These are phyloP conservation scores for Fregata magnificens DNA, from an alignment of 2,113 vertebrate genomes.

Conservation along the genomic window DNA sequence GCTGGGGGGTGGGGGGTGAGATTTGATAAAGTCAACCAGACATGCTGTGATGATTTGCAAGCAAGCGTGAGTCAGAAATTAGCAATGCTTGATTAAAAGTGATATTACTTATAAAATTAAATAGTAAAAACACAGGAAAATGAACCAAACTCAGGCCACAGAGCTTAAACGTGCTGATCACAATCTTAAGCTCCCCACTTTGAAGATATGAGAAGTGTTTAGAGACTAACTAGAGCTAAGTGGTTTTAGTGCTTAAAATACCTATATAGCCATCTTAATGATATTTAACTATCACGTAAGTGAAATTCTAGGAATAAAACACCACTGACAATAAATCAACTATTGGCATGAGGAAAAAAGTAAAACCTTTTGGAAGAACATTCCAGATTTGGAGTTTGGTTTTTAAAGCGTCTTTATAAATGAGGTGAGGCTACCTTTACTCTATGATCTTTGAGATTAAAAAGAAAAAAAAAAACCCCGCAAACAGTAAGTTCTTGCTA, in stretches of 20 bases:
- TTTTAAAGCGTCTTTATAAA: neutral
- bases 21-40: neutral
- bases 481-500: neutral
- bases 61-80: neutral
- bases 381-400: neutral
- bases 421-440: neutral
- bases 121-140: neutral
- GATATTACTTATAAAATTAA: neutral
- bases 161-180: neutral
- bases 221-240: neutral
- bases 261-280: neutral
- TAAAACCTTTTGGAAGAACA: neutral
- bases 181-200: neutral
- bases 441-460: neutral
- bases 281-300: neutral
- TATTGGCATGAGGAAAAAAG: neutral
- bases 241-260: neutral
- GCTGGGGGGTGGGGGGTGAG: no score
- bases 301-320: neutral
- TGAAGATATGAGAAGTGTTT: neutral
- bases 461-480: neutral
- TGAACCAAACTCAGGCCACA: neutral
- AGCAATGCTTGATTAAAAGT: neutral
- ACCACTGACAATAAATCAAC: neutral
- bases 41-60: neutral